A percentile compares a stretch with the other conserved stretches of the same genome.
Evolutionary conservation across 1,140 invertebrate genomes (phyloP).

Genomic region (Argopecten irradians): DNA sequence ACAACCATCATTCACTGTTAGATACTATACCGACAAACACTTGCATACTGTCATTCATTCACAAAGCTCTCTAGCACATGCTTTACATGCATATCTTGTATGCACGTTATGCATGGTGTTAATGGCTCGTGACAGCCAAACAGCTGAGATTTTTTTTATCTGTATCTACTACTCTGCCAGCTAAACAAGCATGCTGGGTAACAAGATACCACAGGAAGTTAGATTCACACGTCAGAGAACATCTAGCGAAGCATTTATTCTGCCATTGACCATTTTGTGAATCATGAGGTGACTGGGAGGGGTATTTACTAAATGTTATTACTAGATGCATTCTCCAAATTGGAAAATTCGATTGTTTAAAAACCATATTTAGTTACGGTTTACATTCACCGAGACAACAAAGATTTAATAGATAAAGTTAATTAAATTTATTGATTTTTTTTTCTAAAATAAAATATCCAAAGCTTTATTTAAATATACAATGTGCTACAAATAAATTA

Average conservation of each 20-base stretch:
- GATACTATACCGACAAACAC: neutral
- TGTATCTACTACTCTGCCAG: neutral
- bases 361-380: no score
- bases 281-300: neutral
- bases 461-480: no score
- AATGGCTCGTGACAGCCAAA: constrained; percentile 18
- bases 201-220: neutral
- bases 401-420: no score
- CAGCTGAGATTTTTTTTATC: neutral
- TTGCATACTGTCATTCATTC: neutral
- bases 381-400: no score
- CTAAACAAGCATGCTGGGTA: neutral
- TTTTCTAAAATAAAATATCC: no score
- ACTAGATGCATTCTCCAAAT: neutral
- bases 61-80: neutral
- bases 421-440: no score
- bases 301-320: neutral
- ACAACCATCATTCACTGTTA: neutral
- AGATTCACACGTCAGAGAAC: neutral
- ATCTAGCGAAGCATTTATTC: neutral
- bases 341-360: no score
- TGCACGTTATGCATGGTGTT: neutral
- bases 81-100: neutral
- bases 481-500: no score
- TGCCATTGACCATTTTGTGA: neutral